These are phyloP conservation scores for Troides helena DNA, from an alignment of 2,888 invertebrate species.

Conservation along the genomic window DNA sequence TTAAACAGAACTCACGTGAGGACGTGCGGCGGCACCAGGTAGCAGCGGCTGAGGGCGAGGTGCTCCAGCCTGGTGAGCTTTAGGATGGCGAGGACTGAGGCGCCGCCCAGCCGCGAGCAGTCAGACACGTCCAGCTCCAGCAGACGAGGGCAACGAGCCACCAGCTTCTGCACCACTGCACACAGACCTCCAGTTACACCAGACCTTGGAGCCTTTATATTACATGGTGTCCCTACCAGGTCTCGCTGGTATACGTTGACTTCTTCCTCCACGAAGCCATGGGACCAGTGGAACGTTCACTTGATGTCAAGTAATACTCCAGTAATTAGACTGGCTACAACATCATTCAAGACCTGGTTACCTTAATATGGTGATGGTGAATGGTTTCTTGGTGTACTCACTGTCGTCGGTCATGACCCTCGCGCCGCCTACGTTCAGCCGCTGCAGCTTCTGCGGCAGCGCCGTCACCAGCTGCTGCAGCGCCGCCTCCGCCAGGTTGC, in stretches of 20 bases:
- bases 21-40: slow-evolving; percentile 86
- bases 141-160: slow-evolving; percentile 84
- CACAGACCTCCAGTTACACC: too few species aligned
- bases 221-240: too few species aligned
- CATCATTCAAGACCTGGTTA: too few species aligned
- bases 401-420: slow-evolving; percentile 87
- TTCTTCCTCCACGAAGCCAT: too few species aligned
- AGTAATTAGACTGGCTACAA: too few species aligned
- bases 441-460: slow-evolving; percentile 81
- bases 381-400: slow-evolving; percentile 62
- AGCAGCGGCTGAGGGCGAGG: slow-evolving; percentile 88
- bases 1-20: slow-evolving; percentile 81
- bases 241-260: too few species aligned
- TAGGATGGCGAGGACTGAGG: slow-evolving; percentile 49
- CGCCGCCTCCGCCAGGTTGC: slow-evolving; percentile 81
- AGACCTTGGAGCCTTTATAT: too few species aligned
- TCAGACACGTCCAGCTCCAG: slow-evolving; percentile 94
- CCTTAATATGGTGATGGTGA: too few species aligned
- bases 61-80: slow-evolving; percentile 84
- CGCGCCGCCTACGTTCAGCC: slow-evolving; percentile 92
- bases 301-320: too few species aligned
- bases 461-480: slow-evolving; percentile 63
- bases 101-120: slow-evolving; percentile 85
- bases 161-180: slow-evolving; percentile 85
- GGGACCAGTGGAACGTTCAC: too few species aligned